Evolutionary conservation across 2,797 vertebrate genomes (phyloP).

Genomic region (Hapalemur alaotrensis): DNA sequence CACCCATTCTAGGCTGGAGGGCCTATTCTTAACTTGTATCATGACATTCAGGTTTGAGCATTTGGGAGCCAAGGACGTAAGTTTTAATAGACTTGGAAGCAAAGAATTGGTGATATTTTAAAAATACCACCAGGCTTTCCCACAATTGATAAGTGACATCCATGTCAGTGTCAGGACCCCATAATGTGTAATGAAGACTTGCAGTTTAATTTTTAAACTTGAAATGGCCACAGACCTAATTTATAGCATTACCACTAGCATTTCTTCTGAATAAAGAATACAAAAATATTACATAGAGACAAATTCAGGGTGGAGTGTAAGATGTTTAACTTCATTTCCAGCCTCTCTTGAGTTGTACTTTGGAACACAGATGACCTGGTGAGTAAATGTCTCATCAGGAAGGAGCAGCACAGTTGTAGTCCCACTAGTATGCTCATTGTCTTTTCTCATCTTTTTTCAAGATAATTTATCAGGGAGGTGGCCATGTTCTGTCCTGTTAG

Average conservation of each 20-base stretch:
- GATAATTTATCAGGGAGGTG: background rate
- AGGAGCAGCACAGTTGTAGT: background rate
- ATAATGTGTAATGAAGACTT: background rate
- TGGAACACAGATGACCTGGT: background rate
- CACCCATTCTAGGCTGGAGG: conserved; percentile 42
- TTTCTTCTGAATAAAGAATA: background rate
- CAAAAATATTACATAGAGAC: background rate
- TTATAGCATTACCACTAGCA: background rate
- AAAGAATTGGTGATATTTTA: background rate
- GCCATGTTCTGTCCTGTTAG: background rate
- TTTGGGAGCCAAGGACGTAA: background rate
- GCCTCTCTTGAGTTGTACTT: background rate
- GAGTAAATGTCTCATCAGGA: background rate
- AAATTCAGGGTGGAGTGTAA: background rate
- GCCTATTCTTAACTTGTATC: conserved; percentile 35
- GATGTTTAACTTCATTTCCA: background rate
- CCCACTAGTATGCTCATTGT: background rate
- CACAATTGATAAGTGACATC: background rate
- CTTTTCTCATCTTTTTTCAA: background rate
- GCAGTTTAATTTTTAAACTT: conserved; percentile 24
- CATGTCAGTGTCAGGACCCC: background rate
- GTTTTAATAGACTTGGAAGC: background rate
- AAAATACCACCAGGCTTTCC: background rate
- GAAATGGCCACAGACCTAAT: background rate
- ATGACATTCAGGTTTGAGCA: background rate